These are phyloP conservation scores for Tachuris rubrigastra DNA, from an alignment of 2,113 vertebrate species.

Conservation along the genomic window DNA sequence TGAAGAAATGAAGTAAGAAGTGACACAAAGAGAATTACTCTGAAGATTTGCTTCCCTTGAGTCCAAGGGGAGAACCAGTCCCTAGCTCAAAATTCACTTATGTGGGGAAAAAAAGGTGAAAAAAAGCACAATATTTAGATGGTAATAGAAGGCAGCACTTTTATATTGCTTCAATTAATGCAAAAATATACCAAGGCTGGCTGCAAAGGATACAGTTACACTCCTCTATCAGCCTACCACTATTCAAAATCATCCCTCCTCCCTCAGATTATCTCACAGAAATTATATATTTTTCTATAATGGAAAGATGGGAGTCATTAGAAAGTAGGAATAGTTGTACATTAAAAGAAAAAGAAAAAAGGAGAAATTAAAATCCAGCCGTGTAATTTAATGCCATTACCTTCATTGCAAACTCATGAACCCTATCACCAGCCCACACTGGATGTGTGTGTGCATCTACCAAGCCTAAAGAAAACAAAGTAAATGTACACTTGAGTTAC, in stretches of 20 bases:
- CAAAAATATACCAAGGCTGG: neutral
- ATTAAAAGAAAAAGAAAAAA: neutral
- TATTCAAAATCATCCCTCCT: neutral
- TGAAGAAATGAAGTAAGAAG: neutral
- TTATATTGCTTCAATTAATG: neutral
- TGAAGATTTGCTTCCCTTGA: neutral
- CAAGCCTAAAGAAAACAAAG: constrained; percentile 81
- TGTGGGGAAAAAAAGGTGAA: neutral
- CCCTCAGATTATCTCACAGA: neutral
- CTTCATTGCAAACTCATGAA: constrained; percentile 98
- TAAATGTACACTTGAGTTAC: neutral
- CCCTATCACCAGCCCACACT: constrained; percentile 95
- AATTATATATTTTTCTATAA: neutral
- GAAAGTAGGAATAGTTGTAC: neutral
- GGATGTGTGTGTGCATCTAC: constrained; percentile 96
- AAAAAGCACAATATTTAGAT: neutral
- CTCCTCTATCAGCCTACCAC: neutral
- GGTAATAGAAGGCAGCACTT: neutral
- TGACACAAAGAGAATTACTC: neutral
- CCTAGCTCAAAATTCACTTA: neutral
- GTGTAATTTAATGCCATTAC: constrained; percentile 68
- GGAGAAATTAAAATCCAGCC: neutral
- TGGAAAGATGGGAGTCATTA: neutral
- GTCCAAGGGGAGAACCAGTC: neutral
- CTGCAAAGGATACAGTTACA: neutral